phyloP scores from a whole-genome alignment of 2,797 vertebrate genomes.

The Scomberomorus guttatus region DNA sequence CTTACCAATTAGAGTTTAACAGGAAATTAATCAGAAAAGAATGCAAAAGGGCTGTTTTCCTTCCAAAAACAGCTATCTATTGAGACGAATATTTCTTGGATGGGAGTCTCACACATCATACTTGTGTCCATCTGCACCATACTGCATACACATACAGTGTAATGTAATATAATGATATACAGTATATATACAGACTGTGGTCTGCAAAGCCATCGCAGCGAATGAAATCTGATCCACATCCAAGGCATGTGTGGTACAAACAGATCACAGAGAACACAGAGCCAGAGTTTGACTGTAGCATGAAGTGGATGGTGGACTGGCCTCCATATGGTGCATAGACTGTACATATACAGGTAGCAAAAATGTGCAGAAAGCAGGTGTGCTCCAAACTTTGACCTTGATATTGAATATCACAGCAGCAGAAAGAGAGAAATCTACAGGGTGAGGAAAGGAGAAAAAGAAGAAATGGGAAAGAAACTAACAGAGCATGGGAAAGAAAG shows the following conservation, averaged over 20 bases:
- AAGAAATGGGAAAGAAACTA: constrained; percentile 1
- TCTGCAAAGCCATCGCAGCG: background rate
- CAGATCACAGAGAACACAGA: constrained; percentile 13
- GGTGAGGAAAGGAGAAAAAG: background rate
- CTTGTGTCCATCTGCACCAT: background rate
- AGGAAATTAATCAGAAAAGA: background rate
- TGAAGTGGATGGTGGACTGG: constrained; percentile 25
- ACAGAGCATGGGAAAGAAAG: constrained; percentile 6
- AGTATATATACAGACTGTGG: background rate
- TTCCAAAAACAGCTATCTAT: background rate
- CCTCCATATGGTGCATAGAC: constrained; percentile 67
- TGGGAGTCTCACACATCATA: background rate
- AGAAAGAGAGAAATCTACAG: background rate
- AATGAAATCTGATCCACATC: background rate
- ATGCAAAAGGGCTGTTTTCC: background rate
- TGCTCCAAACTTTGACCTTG: background rate
- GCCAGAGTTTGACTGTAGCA: constrained; percentile 2
- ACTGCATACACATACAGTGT: background rate
- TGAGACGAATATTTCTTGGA: background rate
- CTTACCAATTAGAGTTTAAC: too few species aligned
- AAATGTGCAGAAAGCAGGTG: constrained; percentile 62
- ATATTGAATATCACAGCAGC: background rate
- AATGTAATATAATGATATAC: background rate
- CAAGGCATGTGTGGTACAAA: constrained; percentile 6
- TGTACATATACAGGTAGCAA: constrained; percentile 39